phyloP scores from a whole-genome alignment of 2,113 vertebrate genomes.

The Emydocephalus ijimae region DNA sequence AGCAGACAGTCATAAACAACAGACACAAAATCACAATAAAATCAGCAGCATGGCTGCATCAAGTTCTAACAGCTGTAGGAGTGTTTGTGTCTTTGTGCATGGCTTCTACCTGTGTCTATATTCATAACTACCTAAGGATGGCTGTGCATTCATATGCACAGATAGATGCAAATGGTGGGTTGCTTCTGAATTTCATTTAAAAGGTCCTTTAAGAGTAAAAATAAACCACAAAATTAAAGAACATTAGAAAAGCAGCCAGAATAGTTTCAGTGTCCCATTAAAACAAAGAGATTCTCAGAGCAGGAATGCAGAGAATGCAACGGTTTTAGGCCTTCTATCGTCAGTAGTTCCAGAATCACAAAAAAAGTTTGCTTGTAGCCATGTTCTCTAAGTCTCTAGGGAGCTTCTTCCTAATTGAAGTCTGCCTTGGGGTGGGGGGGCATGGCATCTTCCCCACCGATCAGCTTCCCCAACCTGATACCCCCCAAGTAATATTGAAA shows the following conservation, averaged over 20 bases:
- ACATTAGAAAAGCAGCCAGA: not conserved
- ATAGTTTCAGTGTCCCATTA: not conserved
- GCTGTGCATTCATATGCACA: not conserved
- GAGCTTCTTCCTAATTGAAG: not conserved
- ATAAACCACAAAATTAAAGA: not conserved
- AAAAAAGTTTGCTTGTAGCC: not conserved
- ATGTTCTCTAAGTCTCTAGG: not conserved
- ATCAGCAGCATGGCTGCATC: not conserved
- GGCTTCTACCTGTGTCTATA: not conserved
- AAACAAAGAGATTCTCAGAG: not conserved
- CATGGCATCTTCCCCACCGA: not conserved
- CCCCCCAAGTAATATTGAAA: not conserved
- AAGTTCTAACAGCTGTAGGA: not conserved
- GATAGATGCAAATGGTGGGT: not conserved
- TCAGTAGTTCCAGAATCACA: not conserved
- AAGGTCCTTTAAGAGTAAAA: not conserved
- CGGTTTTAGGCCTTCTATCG: not conserved
- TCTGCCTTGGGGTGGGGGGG: not conserved
- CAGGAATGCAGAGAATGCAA: not conserved
- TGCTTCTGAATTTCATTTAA: not conserved
- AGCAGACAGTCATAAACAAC: not conserved
- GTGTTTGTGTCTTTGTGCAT: not conserved
- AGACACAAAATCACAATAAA: not conserved
- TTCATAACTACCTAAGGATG: not conserved
- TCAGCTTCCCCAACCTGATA: not conserved